These are phyloP conservation scores for Theretra japonica DNA, from an alignment of 2,888 invertebrate species.

Conservation along the genomic window DNA sequence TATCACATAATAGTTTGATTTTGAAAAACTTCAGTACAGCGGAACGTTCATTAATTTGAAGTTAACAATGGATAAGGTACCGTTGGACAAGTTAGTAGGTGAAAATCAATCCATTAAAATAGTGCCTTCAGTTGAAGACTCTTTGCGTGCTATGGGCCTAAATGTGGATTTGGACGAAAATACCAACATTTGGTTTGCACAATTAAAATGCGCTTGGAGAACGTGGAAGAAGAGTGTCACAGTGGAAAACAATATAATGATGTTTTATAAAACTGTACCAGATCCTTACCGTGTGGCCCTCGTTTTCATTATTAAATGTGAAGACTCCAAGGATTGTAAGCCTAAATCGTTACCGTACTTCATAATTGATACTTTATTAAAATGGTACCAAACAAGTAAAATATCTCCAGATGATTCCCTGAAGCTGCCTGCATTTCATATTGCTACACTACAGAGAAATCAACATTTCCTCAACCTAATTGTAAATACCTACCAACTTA, in stretches of 20 bases:
- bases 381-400: slow-evolving; percentile 72
- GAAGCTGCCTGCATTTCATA: slow-evolving; percentile 89
- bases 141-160: slow-evolving; percentile 66
- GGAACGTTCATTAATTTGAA: too few relatives aligned
- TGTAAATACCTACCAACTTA: slow-evolving; percentile 86
- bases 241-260: slow-evolving; percentile 75
- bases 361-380: slow-evolving; percentile 86
- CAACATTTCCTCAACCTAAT: slow-evolving; percentile 86
- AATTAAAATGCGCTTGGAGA: slow-evolving; percentile 73
- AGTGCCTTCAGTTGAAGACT: slow-evolving; percentile 77
- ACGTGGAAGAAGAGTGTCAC: slow-evolving; percentile 84
- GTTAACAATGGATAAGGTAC: slow-evolving; percentile 49
- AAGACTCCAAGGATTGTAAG: slow-evolving; percentile 87
- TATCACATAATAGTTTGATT: neutral
- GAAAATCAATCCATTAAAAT: slow-evolving; percentile 77
- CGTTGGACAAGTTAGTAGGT: slow-evolving; percentile 62
- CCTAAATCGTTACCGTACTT: slow-evolving; percentile 86
- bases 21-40: neutral
- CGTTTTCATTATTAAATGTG: slow-evolving; percentile 85
- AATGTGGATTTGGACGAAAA: slow-evolving; percentile 73
- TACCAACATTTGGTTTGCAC: slow-evolving; percentile 68
- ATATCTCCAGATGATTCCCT: slow-evolving; percentile 77
- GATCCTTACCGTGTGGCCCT: slow-evolving; percentile 86
- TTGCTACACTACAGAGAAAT: slow-evolving; percentile 88
- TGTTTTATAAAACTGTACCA: slow-evolving; percentile 76